phyloP scores from a whole-genome alignment of 2,888 invertebrate species.

The Eledone cirrhosa region DNA sequence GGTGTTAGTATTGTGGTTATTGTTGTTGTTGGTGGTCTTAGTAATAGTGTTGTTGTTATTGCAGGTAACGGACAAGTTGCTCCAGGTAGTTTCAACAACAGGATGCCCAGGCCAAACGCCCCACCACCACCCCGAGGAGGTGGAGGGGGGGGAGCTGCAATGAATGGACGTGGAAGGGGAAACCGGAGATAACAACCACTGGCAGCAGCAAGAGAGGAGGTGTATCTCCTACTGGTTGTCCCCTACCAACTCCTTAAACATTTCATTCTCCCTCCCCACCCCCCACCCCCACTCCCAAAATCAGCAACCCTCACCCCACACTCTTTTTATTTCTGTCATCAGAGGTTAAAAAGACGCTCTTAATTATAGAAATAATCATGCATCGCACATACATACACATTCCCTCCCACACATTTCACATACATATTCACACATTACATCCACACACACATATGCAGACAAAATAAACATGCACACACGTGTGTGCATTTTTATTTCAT shows the following conservation, averaged over 20 bases:
- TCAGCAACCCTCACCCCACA: too few species aligned
- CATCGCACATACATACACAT: too few species aligned
- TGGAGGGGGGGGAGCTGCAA: background rate
- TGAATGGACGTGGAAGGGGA: conserved; percentile 9
- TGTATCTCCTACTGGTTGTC: background rate
- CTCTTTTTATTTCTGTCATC: too few species aligned
- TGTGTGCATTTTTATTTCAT: too few species aligned
- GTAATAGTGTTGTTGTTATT: background rate
- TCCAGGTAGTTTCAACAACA: background rate
- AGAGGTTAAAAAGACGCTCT: too few species aligned
- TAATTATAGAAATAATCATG: too few species aligned
- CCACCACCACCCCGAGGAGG: background rate
- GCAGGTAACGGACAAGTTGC: conserved; percentile 1
- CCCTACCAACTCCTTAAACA: background rate
- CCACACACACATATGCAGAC: too few species aligned
- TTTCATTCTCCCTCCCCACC: too few species aligned
- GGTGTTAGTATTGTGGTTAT: background rate
- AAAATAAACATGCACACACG: too few species aligned
- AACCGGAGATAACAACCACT: background rate
- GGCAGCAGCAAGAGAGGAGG: background rate
- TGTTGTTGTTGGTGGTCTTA: background rate
- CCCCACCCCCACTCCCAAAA: too few species aligned
- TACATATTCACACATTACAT: too few species aligned
- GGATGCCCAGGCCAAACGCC: background rate
- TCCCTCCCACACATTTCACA: too few species aligned